Base-by-base conservation (phyloP, 2,797 vertebrate species). In the Staurois parvus region DNA sequence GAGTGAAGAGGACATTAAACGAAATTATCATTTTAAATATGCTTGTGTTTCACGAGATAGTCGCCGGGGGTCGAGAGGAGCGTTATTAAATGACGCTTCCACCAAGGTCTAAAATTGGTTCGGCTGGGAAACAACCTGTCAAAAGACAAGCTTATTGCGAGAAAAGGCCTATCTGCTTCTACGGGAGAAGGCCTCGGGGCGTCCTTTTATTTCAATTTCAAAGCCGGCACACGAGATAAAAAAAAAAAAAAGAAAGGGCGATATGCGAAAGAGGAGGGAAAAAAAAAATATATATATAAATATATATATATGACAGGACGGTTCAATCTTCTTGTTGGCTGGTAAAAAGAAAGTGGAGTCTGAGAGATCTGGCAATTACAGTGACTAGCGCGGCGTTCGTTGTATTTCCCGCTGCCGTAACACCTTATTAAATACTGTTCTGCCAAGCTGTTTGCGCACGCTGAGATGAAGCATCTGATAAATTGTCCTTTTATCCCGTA, bases 171-270 rank as follows among this genome's bases (percentile, higher is more conserved):
- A 34, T 78, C 86, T 64, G 80, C 81, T 48, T 66, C 81, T 89
- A 85, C 87, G 83, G 87, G 87, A 88, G 77, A 66, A 64, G 81
- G 86, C 89, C 85, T 87, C 48, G 72, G 88, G 87, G 89, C 78
- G 85, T 88, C 80, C 87, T 81, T 86, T 88, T 89, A 87, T 89
- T 87, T 89, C 89, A 88, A 89, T 89, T 89, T 89, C 89, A 88
- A 88, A 89, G 89, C 84, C 64, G 73, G 79, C 29, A 37, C 13
- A n/a, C 52, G 52, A 75, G 88, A 70, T 76, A 62, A 26, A 76
- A 48, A 42, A 34, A 34, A 32, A 34, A 34, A 34, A 34, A n/a
- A n/a, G n/a, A 37, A 52, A 19, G 48, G 48, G 15, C 4, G 48
- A 52, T 52, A 52, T 52, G 48, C 17, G 15, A 52, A 52, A 52